Evolutionary conservation across 2,888 invertebrate species (phyloP).

Genomic region (Dione juno): DNA sequence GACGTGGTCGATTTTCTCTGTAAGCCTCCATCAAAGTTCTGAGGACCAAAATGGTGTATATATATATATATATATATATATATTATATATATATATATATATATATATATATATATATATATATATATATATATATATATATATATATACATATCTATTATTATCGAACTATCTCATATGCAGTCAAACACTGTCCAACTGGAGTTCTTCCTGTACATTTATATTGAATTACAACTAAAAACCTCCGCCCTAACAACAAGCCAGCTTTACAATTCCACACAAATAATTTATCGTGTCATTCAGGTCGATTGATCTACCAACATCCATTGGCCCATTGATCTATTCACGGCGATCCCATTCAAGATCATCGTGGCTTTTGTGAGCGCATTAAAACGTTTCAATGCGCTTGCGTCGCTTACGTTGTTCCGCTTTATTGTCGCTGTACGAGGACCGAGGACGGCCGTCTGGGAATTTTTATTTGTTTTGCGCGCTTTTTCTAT

Average conservation of each 20-base stretch:
- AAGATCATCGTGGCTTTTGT: slow-evolving; percentile 38
- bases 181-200: too few relatives aligned
- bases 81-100: too few relatives aligned
- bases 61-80: too few relatives aligned
- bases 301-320: slow-evolving; percentile 16
- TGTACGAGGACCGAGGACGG: slow-evolving; percentile 11
- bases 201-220: too few relatives aligned
- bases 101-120: background rate
- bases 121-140: too few relatives aligned
- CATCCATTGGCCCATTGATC: slow-evolving; percentile 8
- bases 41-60: too few relatives aligned
- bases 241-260: background rate
- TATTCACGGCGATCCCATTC: slow-evolving; percentile 33
- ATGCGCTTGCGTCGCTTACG: slow-evolving; percentile 41
- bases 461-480: slow-evolving; percentile 39
- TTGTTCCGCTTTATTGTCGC: slow-evolving; percentile 25
- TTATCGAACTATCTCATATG: too few relatives aligned
- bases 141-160: too few relatives aligned
- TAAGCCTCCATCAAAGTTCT: too few relatives aligned
- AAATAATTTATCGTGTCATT: slow-evolving; percentile 7
- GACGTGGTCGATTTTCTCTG: too few relatives aligned
- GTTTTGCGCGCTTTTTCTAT: background rate
- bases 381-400: slow-evolving; percentile 39
- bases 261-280: background rate
- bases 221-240: too few relatives aligned